Percentiles rank a stretch among this genome's conserved stretches.
These are phyloP conservation scores for Eutolmus rufibarbis DNA, from an alignment of 2,888 invertebrate genomes.

Conservation along the genomic window DNA sequence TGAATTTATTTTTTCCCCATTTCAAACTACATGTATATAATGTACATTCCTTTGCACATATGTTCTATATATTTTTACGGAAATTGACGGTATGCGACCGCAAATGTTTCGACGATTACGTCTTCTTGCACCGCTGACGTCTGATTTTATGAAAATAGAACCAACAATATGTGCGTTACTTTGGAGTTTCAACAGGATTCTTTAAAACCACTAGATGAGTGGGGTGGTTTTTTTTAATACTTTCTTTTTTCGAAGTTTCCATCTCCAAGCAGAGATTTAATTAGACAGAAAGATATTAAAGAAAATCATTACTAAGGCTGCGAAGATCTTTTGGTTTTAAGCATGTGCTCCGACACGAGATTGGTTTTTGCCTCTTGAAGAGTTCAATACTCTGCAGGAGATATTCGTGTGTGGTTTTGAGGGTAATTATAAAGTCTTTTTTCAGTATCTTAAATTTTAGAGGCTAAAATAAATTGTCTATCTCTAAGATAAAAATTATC, in stretches of 20 bases:
- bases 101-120: neutral
- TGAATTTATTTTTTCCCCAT: neutral
- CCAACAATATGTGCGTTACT: neutral
- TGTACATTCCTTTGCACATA: slow-evolving; percentile 1
- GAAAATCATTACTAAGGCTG: neutral
- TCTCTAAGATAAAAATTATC: neutral
- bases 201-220: neutral
- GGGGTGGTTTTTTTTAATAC: neutral
- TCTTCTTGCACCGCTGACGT: slow-evolving; percentile 16
- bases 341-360: neutral
- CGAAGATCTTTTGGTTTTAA: neutral
- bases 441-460: neutral
- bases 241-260: neutral
- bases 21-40: neutral
- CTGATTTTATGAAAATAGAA: slow-evolving; percentile 7
- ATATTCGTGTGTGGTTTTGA: neutral
- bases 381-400: neutral
- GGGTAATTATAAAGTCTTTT: neutral
- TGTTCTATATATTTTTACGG: neutral
- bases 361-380: neutral
- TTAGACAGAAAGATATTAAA: neutral
- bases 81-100: neutral
- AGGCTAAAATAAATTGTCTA: neutral
- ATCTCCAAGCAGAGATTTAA: neutral
- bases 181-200: neutral